phyloP scores from a whole-genome alignment of 2,797 vertebrate species.

The Ibycter americanus region DNA sequence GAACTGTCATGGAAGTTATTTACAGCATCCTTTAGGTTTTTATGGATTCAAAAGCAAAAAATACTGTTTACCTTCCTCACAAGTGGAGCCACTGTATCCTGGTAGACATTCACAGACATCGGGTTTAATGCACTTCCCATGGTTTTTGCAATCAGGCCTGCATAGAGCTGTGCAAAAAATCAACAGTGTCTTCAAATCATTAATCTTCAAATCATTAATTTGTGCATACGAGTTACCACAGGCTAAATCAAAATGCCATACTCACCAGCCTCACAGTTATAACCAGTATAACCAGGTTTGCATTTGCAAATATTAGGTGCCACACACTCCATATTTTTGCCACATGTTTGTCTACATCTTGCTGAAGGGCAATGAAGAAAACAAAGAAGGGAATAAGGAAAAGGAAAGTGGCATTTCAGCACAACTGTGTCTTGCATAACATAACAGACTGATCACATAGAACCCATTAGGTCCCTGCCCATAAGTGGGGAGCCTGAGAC shows the following conservation, averaged over 20 bases:
- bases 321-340: slow-evolving; percentile 86
- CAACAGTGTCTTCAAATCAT: slow-evolving; percentile 7
- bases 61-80: slow-evolving; percentile 84
- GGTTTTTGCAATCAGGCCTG: slow-evolving; percentile 88
- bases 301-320: slow-evolving; percentile 88
- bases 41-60: not conserved
- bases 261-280: slow-evolving; percentile 87
- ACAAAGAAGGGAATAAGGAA: not conserved
- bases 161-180: slow-evolving; percentile 84
- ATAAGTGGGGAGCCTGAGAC: not conserved
- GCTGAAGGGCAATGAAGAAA: slow-evolving; percentile 73
- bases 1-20: not conserved
- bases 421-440: not conserved
- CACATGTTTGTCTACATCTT: slow-evolving; percentile 84
- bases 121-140: slow-evolving; percentile 86
- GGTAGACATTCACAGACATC: slow-evolving; percentile 83
- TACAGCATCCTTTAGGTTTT: not conserved
- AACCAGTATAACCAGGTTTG: slow-evolving; percentile 86
- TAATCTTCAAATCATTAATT: not conserved
- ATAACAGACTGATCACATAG: not conserved
- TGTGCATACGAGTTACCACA: not conserved
- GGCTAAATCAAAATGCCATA: not conserved
- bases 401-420: not conserved
- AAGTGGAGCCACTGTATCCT: slow-evolving; percentile 82
- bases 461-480: not conserved